Evolutionary conservation across 1,140 invertebrate species (phyloP), one percentile per base, ranked within the genome.

Genomic region (Leptinotarsa texana): DNA sequence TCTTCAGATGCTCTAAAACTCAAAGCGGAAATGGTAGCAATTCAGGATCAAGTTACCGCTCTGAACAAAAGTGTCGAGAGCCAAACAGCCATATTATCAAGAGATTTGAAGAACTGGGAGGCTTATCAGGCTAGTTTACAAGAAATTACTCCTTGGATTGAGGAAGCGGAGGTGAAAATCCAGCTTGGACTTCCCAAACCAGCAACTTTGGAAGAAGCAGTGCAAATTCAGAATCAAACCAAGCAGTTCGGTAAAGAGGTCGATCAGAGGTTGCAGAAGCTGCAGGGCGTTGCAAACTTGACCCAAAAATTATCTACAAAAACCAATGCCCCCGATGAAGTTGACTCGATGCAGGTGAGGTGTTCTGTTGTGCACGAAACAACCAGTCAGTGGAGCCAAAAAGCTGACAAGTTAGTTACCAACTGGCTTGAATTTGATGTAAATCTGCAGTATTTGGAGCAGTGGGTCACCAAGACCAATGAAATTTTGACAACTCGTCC

Each of bases 91-190:
- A 88, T 90, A 2, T 91, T 95, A 3, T 88, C 90, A 73, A 89
- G 92, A 81, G 95, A 96, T 84, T 87, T 96, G 27, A 88, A 90
- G 24, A 92, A 93, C 65, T 97, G 94, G 94, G 91, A 95, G 80
- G 91, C 92, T 80, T 97, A 96, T 84, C 93, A 96, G 86, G 88
- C 89, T 61, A 89, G 90, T 77, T 87, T 94, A 33, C 89, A 93
- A 72, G 90, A 94, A 84, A 89, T 98, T 33, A 93, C 93, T 83
- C 95, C 95, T 3, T 96, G 95, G 92, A 89, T 98, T 72, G 93
- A 96, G 82, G 89, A 95, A 82, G 94, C 93, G 24, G 95, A 97
- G 87, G 86, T 92, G 13, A 93, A 93, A 84, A 87, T 93, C 47
- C 89, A 91, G 71, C 89, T 89, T 76, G 91, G 92, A 68, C 84